A percentile compares a stretch with the other conserved stretches of the same genome.
These are phyloP conservation scores for Agrotis exclamationis DNA, from an alignment of 2,888 invertebrate species.

Conservation along the genomic window DNA sequence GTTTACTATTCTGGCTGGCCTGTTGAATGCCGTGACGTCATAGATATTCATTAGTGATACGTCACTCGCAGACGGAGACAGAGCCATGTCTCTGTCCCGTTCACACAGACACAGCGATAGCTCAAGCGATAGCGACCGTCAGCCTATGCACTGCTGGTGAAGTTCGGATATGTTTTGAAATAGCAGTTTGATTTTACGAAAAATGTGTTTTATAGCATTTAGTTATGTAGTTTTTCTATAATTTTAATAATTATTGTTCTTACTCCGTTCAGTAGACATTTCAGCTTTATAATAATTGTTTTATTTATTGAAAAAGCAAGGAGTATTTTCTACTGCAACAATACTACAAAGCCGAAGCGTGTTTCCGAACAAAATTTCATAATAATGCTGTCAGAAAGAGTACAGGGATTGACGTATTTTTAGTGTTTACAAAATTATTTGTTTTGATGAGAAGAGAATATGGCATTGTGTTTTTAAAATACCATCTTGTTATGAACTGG, in stretches of 20 bases:
- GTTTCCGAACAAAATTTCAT: constrained; percentile 24
- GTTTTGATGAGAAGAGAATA: constrained; percentile 2
- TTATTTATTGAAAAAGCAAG: neutral
- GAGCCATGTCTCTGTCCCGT: constrained; percentile 10
- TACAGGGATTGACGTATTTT: neutral
- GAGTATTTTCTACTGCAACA: neutral
- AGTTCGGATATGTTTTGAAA: constrained; percentile 31
- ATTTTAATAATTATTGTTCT: too few relatives aligned
- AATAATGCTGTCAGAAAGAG: constrained; percentile 27
- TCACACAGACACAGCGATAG: neutral
- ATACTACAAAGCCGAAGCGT: neutral
- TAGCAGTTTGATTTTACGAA: neutral
- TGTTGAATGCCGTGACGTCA: constrained; percentile 30
- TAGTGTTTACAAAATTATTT: constrained; percentile 38
- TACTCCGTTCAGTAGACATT: too few relatives aligned
- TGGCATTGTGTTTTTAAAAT: neutral
- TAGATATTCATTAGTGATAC: constrained; percentile 8
- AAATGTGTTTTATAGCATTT: neutral
- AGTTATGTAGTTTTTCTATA: neutral
- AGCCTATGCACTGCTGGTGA: too few relatives aligned
- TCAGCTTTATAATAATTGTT: neutral
- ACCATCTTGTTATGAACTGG: neutral
- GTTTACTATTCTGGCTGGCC: neutral
- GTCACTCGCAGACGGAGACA: neutral
- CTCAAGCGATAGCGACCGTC: neutral